These are phyloP conservation scores for Tetanocera ferruginea DNA, from an alignment of 2,888 invertebrate genomes.

Conservation along the genomic window DNA sequence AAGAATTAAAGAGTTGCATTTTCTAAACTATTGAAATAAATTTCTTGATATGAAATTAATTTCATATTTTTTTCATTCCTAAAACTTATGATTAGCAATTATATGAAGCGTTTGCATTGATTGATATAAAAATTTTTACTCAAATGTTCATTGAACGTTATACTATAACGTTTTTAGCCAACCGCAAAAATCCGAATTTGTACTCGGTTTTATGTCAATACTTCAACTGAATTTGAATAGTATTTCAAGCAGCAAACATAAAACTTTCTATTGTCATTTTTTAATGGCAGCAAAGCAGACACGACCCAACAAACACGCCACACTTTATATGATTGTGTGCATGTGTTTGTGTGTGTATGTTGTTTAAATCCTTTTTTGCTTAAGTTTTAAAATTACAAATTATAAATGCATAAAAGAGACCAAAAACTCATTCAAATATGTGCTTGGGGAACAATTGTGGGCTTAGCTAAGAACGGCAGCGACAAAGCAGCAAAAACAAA, in stretches of 20 bases:
- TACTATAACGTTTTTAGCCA: background rate
- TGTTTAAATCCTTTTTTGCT: conserved; percentile 51
- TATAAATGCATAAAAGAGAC: conserved; percentile 62
- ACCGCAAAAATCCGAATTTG: no score
- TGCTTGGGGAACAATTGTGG: conserved; percentile 48
- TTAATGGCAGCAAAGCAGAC: conserved; percentile 19
- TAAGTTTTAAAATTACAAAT: conserved; percentile 62
- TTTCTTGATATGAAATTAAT: no score
- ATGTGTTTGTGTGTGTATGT: conserved; percentile 2
- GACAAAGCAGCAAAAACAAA: conserved; percentile 22
- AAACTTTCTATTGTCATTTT: conserved; percentile 41
- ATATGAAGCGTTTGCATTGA: background rate
- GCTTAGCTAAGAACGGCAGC: conserved; percentile 39
- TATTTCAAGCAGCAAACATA: background rate
- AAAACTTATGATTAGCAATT: no score
- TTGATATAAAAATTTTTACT: background rate
- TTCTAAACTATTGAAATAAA: no score
- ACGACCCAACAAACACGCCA: background rate
- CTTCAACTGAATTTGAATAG: background rate
- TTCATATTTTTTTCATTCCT: no score
- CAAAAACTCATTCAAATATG: conserved; percentile 39
- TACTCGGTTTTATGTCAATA: background rate
- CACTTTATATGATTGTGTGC: background rate
- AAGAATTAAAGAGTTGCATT: no score
- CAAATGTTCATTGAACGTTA: background rate